Evolutionary conservation across 2,113 vertebrate species (phyloP), one percentile per base, ranked within the genome.

Genomic region (Nesogale talazaci): DNA sequence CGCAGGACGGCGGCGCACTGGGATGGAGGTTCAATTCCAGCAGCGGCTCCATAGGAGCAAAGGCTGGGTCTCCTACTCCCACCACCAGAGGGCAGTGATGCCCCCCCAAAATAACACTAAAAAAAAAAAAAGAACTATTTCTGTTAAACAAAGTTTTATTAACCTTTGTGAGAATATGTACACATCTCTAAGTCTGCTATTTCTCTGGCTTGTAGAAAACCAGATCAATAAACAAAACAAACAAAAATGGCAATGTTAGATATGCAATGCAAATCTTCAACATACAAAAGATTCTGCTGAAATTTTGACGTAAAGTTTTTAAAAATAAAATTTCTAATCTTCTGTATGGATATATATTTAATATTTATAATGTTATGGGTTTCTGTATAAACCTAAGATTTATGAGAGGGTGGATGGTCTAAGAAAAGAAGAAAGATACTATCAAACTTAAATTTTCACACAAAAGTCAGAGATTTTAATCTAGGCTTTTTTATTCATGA

Each of bases 51-150:
- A n/a, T n/a, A n/a, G n/a, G n/a, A n/a, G n/a, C n/a, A n/a, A n/a
- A n/a, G n/a, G n/a, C n/a, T n/a, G n/a, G n/a, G n/a, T n/a, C n/a
- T n/a, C n/a, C n/a, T n/a, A n/a, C n/a, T n/a, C n/a, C n/a, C n/a
- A n/a, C n/a, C n/a, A n/a, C n/a, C n/a, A n/a, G n/a, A n/a, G n/a
- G n/a, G n/a, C n/a, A n/a, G n/a, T n/a, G n/a, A n/a, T n/a, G n/a
- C n/a, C n/a, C n/a, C n/a, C n/a, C n/a, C n/a, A n/a, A n/a, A n/a
- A n/a, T n/a, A n/a, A n/a, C n/a, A n/a, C n/a, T n/a, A n/a, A n/a
- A n/a, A n/a, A n/a, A n/a, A n/a, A n/a, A n/a, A 95, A 93, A n/a
- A 25, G 19, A 80, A 42, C 80, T 91, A 79, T 6, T 74, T 91
- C 75, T 87, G 52, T 15, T 69, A 95, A 94, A 80, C 20, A 52